Base-by-base conservation (phyloP, 2,888 invertebrate genomes). In the Cataglyphis cursor region DNA sequence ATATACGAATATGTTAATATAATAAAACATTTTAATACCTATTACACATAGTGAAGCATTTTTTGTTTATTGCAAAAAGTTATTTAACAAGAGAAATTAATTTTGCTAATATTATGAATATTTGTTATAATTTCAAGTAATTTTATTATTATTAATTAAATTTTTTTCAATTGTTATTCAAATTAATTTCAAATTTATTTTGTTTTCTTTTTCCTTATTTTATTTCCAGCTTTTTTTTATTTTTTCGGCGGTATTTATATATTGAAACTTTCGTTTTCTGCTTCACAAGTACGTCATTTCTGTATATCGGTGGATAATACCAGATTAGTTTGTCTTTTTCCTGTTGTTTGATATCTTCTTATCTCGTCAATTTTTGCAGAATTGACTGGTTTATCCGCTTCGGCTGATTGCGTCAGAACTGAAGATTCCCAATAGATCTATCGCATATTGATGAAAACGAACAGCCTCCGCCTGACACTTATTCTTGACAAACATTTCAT, bases 1-100 rank as follows among this genome's bases (percentile, higher is more conserved):
- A 80, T 81, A 73, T 38, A 21, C 61, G 31, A 64, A 54, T 70
- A 44, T n/a, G 4, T 64, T 2, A 12, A 74, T 48, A 64, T 48
- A 76, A 76, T 76, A 66, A 76, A 76, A 28, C 3, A 51, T 75
- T 12, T 38, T 54, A 44, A n/a, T 15, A 35, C 28, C 2, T 21
- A 2, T 31, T 0, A 28, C 61, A 8, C 9, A n/a, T 8, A 41
- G 15, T 12, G 15, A 59, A 3, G 5, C 3, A 44, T 24, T 41
- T 24, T 65, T 65, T 15, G 6, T 68, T 59, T 24, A 38, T 57
- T 4, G 10, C 3, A 24, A 38, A 72, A 38, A 72, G 2, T 72
- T 9, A 57, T n/a, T 59, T 18, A 68, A 28, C 44, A 44, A 44
- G 44, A 44, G 18, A 44, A 18, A 18, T 44, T 44, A 1, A 18